Evolutionary conservation across 53 echinoderm and acorn worm species (phyloP).

Genomic region (Mesocentrotus franciscanus): DNA sequence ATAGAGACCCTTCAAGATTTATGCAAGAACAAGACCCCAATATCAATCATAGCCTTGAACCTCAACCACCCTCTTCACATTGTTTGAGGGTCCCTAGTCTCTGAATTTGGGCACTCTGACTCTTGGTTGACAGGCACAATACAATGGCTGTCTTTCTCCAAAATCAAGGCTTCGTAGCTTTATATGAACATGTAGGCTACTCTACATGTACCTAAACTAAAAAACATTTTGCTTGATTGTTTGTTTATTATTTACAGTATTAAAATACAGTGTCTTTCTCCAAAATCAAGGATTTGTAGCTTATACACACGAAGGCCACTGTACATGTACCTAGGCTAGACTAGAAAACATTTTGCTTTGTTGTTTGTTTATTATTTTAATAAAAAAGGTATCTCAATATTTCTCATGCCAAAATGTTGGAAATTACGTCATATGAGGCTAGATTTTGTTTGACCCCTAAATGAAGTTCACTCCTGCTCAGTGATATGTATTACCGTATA

Average conservation of each 20-base stretch:
- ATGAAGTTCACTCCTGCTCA: too few relatives aligned
- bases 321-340: too few relatives aligned
- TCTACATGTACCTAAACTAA: too few relatives aligned
- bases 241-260: too few relatives aligned
- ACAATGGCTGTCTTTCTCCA: background rate
- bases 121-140: background rate
- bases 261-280: background rate
- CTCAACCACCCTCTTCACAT: conserved; percentile 18
- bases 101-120: background rate
- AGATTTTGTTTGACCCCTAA: too few relatives aligned
- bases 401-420: too few relatives aligned
- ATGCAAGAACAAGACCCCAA: conserved; percentile 31
- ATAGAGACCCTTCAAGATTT: background rate
- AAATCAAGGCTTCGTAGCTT: background rate
- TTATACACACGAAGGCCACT: background rate
- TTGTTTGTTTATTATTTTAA: too few relatives aligned
- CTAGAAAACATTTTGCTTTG: too few relatives aligned
- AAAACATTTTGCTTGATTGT: too few relatives aligned
- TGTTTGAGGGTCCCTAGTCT: background rate
- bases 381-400: too few relatives aligned
- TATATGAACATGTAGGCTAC: background rate
- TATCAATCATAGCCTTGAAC: conserved; percentile 25
- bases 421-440: too few relatives aligned
- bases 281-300: background rate
- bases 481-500: too few relatives aligned